phyloP scores from a whole-genome alignment of 2,888 invertebrate genomes.

The Asteroscopus sphinx region DNA sequence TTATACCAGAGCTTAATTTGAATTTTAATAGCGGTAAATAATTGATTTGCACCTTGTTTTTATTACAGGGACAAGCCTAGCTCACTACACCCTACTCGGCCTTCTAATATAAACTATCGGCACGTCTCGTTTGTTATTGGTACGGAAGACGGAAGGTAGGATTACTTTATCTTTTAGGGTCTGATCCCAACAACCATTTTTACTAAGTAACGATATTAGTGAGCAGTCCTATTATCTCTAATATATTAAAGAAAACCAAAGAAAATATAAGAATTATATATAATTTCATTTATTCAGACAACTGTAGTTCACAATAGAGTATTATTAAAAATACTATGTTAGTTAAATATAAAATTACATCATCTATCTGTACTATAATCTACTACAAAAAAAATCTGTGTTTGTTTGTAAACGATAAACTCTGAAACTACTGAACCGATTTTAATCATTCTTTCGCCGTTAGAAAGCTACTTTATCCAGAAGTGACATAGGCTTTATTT shows the following conservation, averaged over 20 bases:
- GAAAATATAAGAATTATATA: too few relatives aligned
- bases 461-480: too few relatives aligned
- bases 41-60: constrained; percentile 31
- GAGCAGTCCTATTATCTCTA: not conserved
- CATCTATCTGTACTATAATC: too few relatives aligned
- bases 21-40: constrained; percentile 10
- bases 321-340: not conserved
- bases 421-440: too few relatives aligned
- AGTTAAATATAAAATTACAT: too few relatives aligned
- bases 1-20: constrained; percentile 15
- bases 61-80: constrained; percentile 9
- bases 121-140: constrained; percentile 28
- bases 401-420: too few relatives aligned
- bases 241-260: too few relatives aligned
- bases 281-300: too few relatives aligned
- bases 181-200: constrained; percentile 1
- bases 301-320: too few relatives aligned
- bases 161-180: constrained; percentile 32
- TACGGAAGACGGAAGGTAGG: constrained; percentile 12
- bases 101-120: constrained; percentile 31
- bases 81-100: constrained; percentile 1
- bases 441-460: too few relatives aligned
- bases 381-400: too few relatives aligned
- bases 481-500: too few relatives aligned
- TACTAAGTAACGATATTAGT: constrained; percentile 3